phyloP scores from a whole-genome alignment of 2,797 vertebrate species.

The Ceryle rudis region DNA sequence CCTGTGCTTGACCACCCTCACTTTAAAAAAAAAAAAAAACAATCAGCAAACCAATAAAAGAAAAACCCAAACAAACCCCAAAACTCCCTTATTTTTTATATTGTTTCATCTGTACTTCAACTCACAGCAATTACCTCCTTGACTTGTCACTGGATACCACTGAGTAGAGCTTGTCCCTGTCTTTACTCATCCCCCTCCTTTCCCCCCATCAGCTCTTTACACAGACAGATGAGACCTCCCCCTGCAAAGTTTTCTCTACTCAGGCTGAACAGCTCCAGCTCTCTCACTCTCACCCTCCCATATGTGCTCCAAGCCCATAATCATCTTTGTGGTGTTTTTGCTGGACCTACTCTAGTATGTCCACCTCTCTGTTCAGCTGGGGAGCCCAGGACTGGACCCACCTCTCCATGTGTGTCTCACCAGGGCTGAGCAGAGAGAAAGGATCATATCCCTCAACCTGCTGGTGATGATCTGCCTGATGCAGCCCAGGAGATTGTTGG shows the following conservation, averaged over 20 bases:
- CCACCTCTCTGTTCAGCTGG: too few relatives aligned
- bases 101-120: not conserved
- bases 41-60: not conserved
- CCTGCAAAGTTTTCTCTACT: not conserved
- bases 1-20: not conserved
- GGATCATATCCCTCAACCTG: not conserved
- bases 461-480: not conserved
- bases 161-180: not conserved
- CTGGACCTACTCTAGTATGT: not conserved
- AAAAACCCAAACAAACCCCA: not conserved
- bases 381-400: not conserved
- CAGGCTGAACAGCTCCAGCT: not conserved
- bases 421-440: not conserved
- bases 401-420: not conserved
- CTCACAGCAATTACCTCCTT: not conserved
- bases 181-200: too few relatives aligned
- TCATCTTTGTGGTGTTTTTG: too few relatives aligned
- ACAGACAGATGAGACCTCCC: not conserved
- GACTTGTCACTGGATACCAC: not conserved
- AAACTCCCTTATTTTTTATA: not conserved
- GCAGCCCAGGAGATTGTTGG: not conserved
- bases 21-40: not conserved
- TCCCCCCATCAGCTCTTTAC: rapidly evolving
- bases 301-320: not conserved
- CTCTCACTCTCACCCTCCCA: not conserved